phyloP scores from a whole-genome alignment of 2,113 vertebrate species.

The Helogale parvula region DNA sequence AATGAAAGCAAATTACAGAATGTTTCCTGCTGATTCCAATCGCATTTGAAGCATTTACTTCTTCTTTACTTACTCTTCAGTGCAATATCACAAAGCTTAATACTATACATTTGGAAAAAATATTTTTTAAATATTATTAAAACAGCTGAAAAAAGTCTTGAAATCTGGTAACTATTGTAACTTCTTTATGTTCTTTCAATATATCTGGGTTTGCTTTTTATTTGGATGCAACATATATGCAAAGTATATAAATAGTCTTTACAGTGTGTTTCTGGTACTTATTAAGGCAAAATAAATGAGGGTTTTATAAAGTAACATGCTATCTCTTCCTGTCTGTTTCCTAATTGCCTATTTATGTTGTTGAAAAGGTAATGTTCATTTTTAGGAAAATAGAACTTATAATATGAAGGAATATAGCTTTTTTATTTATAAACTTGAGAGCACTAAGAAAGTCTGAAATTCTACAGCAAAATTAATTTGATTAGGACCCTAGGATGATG shows the following conservation, averaged over 20 bases:
- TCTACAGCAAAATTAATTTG: neutral
- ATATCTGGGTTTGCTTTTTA: neutral
- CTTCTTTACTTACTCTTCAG: neutral
- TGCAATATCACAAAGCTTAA: neutral
- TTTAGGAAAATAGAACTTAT: neutral
- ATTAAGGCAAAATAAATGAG: conserved; percentile 34
- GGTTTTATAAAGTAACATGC: neutral
- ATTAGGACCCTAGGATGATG: neutral
- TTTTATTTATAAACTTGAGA: conserved; percentile 4
- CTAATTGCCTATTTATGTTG: neutral
- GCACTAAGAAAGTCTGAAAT: neutral
- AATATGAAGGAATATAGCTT: neutral
- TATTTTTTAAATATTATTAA: neutral
- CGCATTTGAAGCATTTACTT: neutral
- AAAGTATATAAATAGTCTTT: neutral
- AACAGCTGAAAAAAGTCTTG: neutral
- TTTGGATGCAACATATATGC: neutral
- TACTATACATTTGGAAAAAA: neutral
- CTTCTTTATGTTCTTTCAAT: neutral
- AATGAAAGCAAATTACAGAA: neutral
- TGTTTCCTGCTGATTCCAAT: neutral
- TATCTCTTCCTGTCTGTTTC: neutral
- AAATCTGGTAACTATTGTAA: neutral
- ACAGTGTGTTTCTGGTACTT: neutral
- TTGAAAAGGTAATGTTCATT: neutral